Conservation (phyloP, 2,797 vertebrate species). For the Anas acuta region DNA sequence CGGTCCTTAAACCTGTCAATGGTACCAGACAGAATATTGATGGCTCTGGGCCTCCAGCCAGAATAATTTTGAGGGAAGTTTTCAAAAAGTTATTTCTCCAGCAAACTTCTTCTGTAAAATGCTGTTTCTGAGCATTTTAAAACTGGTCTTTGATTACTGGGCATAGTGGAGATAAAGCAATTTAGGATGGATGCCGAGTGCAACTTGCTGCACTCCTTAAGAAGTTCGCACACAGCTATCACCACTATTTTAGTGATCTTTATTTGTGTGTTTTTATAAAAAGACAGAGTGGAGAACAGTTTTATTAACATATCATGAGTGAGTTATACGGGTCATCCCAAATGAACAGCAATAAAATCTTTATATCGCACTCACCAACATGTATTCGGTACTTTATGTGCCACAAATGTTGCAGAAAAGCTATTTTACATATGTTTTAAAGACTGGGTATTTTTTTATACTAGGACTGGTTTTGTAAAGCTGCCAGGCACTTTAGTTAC, state of each 20-base stretch:
- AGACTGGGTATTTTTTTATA: conserved; percentile 65
- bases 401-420: conserved; percentile 73
- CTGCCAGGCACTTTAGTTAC: conserved; percentile 64
- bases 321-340: conserved; percentile 70
- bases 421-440: conserved; percentile 70
- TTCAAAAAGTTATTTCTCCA: conserved; percentile 23
- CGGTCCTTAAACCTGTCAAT: conserved; percentile 35
- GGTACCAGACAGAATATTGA: conserved; percentile 26
- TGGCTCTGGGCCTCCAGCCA: conserved; percentile 25
- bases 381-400: conserved; percentile 68
- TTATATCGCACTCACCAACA: conserved; percentile 59
- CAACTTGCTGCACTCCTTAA: neutral
- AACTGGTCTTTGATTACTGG: neutral
- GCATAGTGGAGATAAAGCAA: conserved; percentile 18
- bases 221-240: conserved; percentile 38
- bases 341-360: conserved; percentile 67
- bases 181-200: neutral
- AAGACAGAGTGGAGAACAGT: conserved; percentile 34
- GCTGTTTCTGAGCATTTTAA: neutral
- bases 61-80: neutral
- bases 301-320: conserved; percentile 61
- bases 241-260: conserved; percentile 16
- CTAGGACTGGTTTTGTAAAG: conserved; percentile 64
- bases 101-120: neutral
- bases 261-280: conserved; percentile 41